Percentiles rank a stretch among this genome's conserved stretches.
These are phyloP conservation scores for Hirtodrosophila confusa DNA, from an alignment of 2,888 invertebrate species.

Conservation along the genomic window DNA sequence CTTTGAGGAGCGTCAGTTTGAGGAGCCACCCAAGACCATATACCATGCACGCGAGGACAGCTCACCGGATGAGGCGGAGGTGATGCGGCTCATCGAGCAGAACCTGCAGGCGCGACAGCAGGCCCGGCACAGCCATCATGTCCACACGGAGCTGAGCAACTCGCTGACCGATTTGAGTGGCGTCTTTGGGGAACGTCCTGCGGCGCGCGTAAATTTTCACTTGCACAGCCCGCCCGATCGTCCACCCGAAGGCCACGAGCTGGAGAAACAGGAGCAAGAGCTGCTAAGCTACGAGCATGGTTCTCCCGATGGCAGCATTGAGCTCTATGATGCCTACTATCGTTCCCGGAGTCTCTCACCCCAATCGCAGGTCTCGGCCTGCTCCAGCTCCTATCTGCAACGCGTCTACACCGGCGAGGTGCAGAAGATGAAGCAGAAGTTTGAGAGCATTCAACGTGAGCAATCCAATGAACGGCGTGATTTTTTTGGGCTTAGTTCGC, in stretches of 20 bases:
- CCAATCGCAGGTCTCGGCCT: constrained; percentile 88
- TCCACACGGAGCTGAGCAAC: constrained; percentile 81
- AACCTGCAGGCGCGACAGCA: constrained; percentile 78
- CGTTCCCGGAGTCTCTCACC: constrained; percentile 90
- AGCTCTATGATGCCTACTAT: constrained; percentile 88
- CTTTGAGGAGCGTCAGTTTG: constrained; percentile 89
- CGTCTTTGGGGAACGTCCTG: constrained; percentile 90
- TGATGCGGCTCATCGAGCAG: constrained; percentile 85
- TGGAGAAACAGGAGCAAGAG: constrained; percentile 33
- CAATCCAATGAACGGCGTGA: constrained; percentile 60
- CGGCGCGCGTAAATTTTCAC: constrained; percentile 82
- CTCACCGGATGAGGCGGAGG: constrained; percentile 85
- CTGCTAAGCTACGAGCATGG: constrained; percentile 62
- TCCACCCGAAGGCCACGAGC: constrained; percentile 84
- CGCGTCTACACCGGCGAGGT: constrained; percentile 91
- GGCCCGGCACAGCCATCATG: constrained; percentile 29
- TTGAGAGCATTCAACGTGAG: constrained; percentile 86
- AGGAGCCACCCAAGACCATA: constrained; percentile 85
- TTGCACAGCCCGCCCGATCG: constrained; percentile 85
- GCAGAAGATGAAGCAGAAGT: constrained; percentile 90
- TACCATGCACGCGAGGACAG: constrained; percentile 86
- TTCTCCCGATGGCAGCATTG: constrained; percentile 84
- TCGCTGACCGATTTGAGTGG: constrained; percentile 89
- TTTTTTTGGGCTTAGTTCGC: constrained; percentile 83
- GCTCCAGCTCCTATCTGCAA: constrained; percentile 86